Evolutionary conservation across 2,797 vertebrate genomes (phyloP).

Genomic region (Lemur catta): DNA sequence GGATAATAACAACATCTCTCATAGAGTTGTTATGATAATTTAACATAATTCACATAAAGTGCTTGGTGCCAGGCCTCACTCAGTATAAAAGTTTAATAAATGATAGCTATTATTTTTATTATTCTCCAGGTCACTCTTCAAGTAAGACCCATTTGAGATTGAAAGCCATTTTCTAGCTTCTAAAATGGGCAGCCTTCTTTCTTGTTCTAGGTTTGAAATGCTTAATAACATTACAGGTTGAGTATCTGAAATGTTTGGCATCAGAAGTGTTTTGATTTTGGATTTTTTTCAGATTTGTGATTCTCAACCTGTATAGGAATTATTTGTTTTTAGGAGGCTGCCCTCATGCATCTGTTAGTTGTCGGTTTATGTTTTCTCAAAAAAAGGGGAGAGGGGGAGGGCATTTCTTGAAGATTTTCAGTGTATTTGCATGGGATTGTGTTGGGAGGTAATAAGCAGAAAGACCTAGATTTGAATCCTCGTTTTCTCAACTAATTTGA

Average conservation of each 20-base stretch:
- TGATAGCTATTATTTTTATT: constrained; percentile 25
- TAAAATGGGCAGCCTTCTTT: background rate
- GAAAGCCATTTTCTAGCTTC: background rate
- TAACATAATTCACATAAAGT: background rate
- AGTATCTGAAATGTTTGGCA: background rate
- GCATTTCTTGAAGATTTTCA: background rate
- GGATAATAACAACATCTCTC: background rate
- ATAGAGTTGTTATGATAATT: background rate
- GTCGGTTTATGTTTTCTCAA: background rate
- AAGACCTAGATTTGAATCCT: background rate
- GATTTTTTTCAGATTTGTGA: background rate
- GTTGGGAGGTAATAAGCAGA: background rate
- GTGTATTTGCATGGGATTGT: background rate
- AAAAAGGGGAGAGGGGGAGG: accelerated
- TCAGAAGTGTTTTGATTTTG: background rate
- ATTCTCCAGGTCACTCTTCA: background rate
- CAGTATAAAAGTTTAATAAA: constrained; percentile 34
- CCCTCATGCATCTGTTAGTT: background rate
- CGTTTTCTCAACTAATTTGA: background rate
- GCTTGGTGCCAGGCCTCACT: background rate
- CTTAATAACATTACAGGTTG: background rate
- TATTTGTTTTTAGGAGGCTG: background rate
- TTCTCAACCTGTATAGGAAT: background rate
- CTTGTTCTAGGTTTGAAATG: background rate
- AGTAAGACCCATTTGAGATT: background rate